Evolutionary conservation across 1,140 invertebrate species (phyloP), one percentile per base, ranked within the genome.

Genomic region (Drosophila busckii): DNA sequence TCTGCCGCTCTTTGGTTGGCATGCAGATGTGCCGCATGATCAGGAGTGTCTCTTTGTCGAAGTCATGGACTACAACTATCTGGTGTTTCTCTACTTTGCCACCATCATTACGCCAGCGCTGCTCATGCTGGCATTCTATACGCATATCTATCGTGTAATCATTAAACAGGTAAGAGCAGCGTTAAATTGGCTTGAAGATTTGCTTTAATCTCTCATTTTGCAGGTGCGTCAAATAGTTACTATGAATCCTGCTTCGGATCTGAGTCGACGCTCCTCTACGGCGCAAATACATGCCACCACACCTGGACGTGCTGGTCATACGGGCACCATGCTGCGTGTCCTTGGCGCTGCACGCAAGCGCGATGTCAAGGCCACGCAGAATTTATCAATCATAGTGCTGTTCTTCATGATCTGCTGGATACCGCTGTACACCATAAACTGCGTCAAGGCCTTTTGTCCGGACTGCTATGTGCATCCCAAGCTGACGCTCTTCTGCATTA

Each of bases 381-480:
- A 96, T 87, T 90, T 97, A 0, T 94, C 94, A 28, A 93, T 96
- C 52, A 97, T 97, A 38, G 95, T 97, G 1, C 88, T 94, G 22
- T 96, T 97, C 88, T 97, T 97, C 88, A 95, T 97, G 88, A 90
- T 97, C 32, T 97, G 95, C 82, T 97, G 96, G 95, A 94, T 97
- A 37, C 95, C 95, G 0, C 89, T 97, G 2, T 97, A 97, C 88
- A 96, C 95, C 15, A 94, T 96, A 58, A 97, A 97, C 87, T 96
- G 94, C 66, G 90, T 96, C 9, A 91, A 94, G 83, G 94, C 94
- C 1, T 96, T 96, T 83, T 93, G 92, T 68, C 90, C 89, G 0
- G 73, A 90, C 1, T 93, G 93, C 68, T 85, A 90, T 37, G 92
- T 94, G 16, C 91, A 92, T 56, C 89, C 90, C 0, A 88, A 91